phyloP scores from a whole-genome alignment of 2,113 vertebrate species.

The Potamarius usumacintae region DNA sequence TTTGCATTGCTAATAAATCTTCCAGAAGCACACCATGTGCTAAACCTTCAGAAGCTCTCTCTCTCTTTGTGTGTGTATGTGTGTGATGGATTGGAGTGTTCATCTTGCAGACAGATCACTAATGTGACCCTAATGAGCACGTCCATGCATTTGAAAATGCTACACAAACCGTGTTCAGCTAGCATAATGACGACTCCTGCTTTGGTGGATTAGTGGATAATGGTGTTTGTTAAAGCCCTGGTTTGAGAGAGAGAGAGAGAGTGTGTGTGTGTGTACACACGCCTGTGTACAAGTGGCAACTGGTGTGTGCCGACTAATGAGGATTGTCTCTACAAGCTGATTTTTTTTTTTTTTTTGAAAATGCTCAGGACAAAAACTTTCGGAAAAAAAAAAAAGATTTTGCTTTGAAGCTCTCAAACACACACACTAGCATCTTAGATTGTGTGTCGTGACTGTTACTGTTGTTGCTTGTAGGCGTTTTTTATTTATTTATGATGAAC shows the following conservation, averaged over 20 bases:
- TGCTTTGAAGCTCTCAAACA: background rate
- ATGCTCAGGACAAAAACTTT: background rate
- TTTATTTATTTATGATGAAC: background rate
- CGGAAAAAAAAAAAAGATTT: background rate
- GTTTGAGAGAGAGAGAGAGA: background rate
- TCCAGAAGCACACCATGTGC: background rate
- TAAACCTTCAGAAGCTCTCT: background rate
- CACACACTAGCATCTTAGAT: background rate
- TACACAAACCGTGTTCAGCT: conserved; percentile 17
- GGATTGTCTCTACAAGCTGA: conserved; percentile 2
- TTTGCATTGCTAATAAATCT: background rate
- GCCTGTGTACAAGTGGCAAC: background rate
- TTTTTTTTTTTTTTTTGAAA: background rate
- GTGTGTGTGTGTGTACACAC: conserved; percentile 2
- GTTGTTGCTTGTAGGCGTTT: too few relatives aligned
- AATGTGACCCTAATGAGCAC: conserved; percentile 18
- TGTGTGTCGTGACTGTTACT: background rate
- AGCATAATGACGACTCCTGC: conserved; percentile 2
- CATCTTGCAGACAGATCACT: conserved; percentile 11
- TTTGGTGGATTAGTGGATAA: conserved; percentile 5
- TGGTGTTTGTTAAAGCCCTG: conserved; percentile 18
- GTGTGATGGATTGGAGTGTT: conserved; percentile 15
- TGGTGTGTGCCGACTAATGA: conserved; percentile 10
- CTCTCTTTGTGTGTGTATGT: background rate
- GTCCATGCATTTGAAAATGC: conserved; percentile 1